Evolutionary conservation across 2,888 invertebrate species (phyloP), one percentile per base, ranked within the genome.

Genomic region (Hirtodrosophila cameraria): DNA sequence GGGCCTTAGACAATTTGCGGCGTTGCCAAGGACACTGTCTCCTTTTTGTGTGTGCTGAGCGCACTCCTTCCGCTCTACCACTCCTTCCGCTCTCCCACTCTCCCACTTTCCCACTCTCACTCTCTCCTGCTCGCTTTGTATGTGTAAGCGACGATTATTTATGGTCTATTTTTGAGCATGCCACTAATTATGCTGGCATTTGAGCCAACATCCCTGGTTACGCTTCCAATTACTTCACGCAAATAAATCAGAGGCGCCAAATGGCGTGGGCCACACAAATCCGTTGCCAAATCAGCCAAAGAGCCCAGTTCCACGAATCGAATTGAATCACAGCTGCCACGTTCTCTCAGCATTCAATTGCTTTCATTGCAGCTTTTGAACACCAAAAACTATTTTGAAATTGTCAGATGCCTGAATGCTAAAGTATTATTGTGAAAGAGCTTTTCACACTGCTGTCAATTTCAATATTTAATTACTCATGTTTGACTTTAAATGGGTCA

Each of bases 151-250:
- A 62, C 86, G 74, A 80, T 86, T 81, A 86, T 81, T 81, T 86
- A 81, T 81, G 80, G 75, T 76, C 77, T 86, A 86, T 83, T 86
- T 81, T 83, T 83, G 71, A 83, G 81, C 58, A 74, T 20, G 65
- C 81, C 74, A 86, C 86, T 86, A 81, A 81, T 81, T 81, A 81
- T 83, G 80, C 65, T 53, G 59, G 67, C 76, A 80, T 86, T 80
- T 75, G 86, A 86, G 69, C 67, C 59, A 42, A 31, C 67, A 50
- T 36, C 46, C 62, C 36, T 62, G 60, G 65, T 71, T 71, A 85
- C 74, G 80, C 69, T 73, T 76, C 81, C 86, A 83, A 81, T 81
- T 86, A 83, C 80, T 70, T 61, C 57, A 64, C 74, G 60, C 39
- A 86, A 83, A 81, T 86, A 81, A 86, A 86, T 86, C 84, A 86